Conservation (phyloP, 2,797 vertebrate genomes). For the Echeneis naucrates region DNA sequence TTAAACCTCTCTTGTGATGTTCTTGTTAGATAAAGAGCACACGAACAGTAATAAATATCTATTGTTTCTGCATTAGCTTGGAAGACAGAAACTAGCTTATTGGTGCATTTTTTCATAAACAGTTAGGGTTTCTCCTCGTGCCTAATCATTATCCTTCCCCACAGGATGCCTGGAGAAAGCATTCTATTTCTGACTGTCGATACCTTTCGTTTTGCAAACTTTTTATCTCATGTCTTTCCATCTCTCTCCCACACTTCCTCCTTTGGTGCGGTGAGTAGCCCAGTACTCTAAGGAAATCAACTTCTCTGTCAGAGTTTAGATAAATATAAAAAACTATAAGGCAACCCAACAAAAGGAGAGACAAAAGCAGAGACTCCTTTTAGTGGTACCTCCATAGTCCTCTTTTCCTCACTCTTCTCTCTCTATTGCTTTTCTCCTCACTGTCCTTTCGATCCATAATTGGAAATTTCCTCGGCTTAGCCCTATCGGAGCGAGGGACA, state of each 20-base stretch:
- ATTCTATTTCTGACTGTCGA: slow-evolving; percentile 50
- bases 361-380: slow-evolving; percentile 59
- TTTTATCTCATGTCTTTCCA: slow-evolving; percentile 32
- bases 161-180: slow-evolving; percentile 49
- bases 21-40: slow-evolving; percentile 33
- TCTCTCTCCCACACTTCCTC: slow-evolving; percentile 31
- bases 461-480: slow-evolving; percentile 83
- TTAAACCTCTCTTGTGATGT: slow-evolving; percentile 4
- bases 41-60: slow-evolving; percentile 39
- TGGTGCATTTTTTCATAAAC: slow-evolving; percentile 38
- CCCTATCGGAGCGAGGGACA: slow-evolving; percentile 77
- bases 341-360: slow-evolving; percentile 60
- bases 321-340: slow-evolving; percentile 62
- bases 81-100: slow-evolving; percentile 28
- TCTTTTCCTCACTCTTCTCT: slow-evolving; percentile 50
- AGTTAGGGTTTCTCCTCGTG: slow-evolving; percentile 47
- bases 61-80: slow-evolving; percentile 51
- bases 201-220: slow-evolving; percentile 48
- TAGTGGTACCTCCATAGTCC: slow-evolving; percentile 51
- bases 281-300: slow-evolving; percentile 67
- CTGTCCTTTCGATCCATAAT: slow-evolving; percentile 82
- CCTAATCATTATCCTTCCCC: slow-evolving; percentile 68
- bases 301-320: slow-evolving; percentile 65
- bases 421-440: slow-evolving; percentile 64
- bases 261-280: slow-evolving; percentile 29